Evolutionary conservation across 1,140 invertebrate species (phyloP), one percentile per base, ranked within the genome.

Genomic region (Stegodyphus mimosarum): DNA sequence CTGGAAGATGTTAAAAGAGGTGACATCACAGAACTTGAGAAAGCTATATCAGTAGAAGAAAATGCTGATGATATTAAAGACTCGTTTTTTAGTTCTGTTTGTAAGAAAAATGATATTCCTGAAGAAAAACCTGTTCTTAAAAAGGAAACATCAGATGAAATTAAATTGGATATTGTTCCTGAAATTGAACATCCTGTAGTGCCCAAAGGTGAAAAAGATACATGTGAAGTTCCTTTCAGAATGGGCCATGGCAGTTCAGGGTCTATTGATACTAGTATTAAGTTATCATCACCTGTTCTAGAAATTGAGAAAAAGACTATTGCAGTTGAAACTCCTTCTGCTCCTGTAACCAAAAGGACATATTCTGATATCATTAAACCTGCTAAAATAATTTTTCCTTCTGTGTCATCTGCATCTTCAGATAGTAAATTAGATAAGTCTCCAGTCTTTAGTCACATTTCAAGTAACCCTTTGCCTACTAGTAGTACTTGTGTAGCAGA

Each of bases 11-110:
- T 48, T 6, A 76, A 84, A 15, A 7, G 60, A 15, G 70, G 49
- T 17, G 70, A 73, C 10, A 75, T 84, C 3, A 70, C 72, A 13
- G 73, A 84, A 60, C 48, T 84, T 17, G 81, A 84, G 18, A 84
- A 84, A 51, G 72, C 73, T 17, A 83, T 83, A 49, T 64, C 53
- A 55, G 53, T 78, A 6, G 72, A 86, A 15, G 70, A 75, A 63
- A 64, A 17, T 17, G 53, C 13, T 49, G 75, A 79, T 53, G 73
- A 49, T 17, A 71, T 60, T 7, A 60, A 79, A 52, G 51, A 33
- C 53, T 52, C 18, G 5, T 51, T 52, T 73, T 73, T 73, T 5
- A 15, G 15, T 73, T 52, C 49, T 73, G n/a, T 73, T 52, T 15
- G 9, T 2, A 52, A 51, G 15, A 50, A 52, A 5, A 15, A 13